Percentiles rank a stretch among this genome's conserved stretches.
Conservation (phyloP, 2,113 vertebrate species). For the Vicugna pacos region DNA sequence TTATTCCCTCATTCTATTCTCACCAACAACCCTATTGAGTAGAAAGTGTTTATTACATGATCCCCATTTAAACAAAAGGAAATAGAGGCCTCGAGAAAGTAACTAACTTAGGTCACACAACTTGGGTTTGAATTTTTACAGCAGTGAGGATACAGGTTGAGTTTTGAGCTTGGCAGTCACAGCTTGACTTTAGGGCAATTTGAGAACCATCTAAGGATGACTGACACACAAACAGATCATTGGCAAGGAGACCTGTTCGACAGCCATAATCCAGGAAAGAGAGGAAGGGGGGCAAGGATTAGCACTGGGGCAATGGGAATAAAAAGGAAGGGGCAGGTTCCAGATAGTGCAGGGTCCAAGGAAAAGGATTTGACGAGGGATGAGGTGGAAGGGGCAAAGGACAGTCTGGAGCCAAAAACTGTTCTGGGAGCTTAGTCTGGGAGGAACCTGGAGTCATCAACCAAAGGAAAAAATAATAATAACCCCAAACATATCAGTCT, state of each 20-base stretch:
- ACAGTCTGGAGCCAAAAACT: background rate
- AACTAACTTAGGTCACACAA: background rate
- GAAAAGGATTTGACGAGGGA: background rate
- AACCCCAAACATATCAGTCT: background rate
- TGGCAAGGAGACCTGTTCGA: background rate
- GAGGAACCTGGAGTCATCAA: background rate
- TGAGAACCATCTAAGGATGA: background rate
- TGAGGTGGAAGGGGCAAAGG: background rate
- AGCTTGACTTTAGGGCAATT: background rate
- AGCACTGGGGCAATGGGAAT: background rate
- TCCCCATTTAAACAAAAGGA: background rate
- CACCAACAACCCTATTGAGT: background rate
- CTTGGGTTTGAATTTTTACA: background rate
- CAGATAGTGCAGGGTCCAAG: background rate
- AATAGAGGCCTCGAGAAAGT: background rate
- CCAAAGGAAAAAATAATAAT: background rate
- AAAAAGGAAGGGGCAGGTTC: background rate
- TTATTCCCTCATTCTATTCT: background rate
- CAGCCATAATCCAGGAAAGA: background rate
- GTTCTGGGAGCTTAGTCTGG: background rate
- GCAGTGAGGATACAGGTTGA: background rate
- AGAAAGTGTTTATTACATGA: background rate
- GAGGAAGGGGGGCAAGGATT: background rate
- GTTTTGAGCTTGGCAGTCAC: background rate
- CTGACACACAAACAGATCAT: background rate